Percentiles rank a stretch among this genome's conserved stretches.
Conservation (phyloP, 2,797 vertebrate species). For the Epinephelus coioides region DNA sequence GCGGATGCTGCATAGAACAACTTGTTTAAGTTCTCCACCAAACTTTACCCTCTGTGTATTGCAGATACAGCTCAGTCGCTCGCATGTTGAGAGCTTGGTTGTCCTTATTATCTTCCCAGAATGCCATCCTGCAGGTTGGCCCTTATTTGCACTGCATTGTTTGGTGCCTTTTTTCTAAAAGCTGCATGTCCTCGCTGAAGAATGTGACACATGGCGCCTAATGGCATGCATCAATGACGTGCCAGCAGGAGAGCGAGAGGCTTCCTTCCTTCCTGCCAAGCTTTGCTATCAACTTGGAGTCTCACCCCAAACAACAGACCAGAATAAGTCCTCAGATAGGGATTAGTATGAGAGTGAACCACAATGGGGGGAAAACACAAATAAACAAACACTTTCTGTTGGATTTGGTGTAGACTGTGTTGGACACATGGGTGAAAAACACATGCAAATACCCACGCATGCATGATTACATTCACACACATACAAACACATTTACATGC, state of each 20-base stretch:
- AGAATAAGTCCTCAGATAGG: conserved; percentile 71
- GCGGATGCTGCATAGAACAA: conserved; percentile 10
- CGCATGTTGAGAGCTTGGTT: conserved; percentile 24
- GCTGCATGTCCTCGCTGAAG: conserved; percentile 52
- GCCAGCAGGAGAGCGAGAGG: conserved; percentile 61
- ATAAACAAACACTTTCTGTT: conserved; percentile 66
- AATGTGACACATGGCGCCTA: conserved; percentile 68
- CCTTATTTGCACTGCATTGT: conserved; percentile 58
- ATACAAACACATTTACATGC: conserved; percentile 27
- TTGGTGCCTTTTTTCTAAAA: conserved; percentile 37
- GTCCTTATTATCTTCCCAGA: conserved; percentile 61
- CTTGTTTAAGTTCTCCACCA: conserved; percentile 40
- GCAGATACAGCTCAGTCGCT: conserved; percentile 39
- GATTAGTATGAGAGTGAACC: conserved; percentile 70
- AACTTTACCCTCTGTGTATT: conserved; percentile 43
- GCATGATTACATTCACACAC: conserved; percentile 22
- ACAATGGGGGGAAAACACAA: conserved; percentile 38
- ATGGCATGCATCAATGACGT: conserved; percentile 67
- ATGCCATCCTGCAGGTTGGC: conserved; percentile 56
- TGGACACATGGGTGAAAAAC: conserved; percentile 44
- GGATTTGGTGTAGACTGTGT: conserved; percentile 57
- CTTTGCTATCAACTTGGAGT: conserved; percentile 58
- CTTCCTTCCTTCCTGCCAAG: conserved; percentile 65
- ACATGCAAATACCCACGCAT: conserved; percentile 44
- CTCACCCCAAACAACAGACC: conserved; percentile 69